Conservation (phyloP, 2,113 vertebrate species). For the Hystrix cristata region DNA sequence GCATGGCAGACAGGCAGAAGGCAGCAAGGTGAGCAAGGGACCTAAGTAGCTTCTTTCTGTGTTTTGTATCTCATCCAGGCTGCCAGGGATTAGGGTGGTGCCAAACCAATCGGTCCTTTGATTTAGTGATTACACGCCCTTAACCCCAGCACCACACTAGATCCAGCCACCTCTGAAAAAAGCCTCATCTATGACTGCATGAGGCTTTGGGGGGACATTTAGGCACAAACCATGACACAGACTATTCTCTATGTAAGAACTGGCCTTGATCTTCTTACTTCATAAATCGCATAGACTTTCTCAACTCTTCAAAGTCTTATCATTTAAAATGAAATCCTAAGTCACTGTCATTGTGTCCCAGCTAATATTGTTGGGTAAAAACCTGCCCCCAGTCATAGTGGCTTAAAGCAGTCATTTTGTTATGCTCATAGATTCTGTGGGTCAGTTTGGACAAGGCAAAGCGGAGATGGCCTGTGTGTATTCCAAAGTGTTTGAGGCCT, state of each 20-base stretch:
- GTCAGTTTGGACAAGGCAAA: neutral
- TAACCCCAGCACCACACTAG: too few species aligned
- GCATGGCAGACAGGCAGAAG: too few species aligned
- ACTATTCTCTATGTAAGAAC: neutral
- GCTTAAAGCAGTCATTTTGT: neutral
- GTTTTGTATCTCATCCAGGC: too few species aligned
- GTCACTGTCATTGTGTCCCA: neutral
- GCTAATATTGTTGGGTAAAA: neutral
- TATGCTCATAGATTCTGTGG: neutral
- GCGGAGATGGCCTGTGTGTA: neutral
- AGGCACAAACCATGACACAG: too few species aligned
- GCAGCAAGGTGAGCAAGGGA: too few species aligned
- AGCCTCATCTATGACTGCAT: too few species aligned
- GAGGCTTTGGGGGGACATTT: too few species aligned
- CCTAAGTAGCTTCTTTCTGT: too few species aligned
- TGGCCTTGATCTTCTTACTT: neutral
- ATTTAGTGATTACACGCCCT: too few species aligned
- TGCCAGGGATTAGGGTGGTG: too few species aligned
- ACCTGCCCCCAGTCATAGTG: neutral
- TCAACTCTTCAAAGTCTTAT: constrained; percentile 9
- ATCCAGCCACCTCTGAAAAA: too few species aligned
- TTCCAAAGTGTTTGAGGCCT: neutral
- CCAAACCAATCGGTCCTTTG: too few species aligned
- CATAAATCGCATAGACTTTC: neutral
- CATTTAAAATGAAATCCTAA: neutral